phyloP scores from a whole-genome alignment of 2,113 vertebrate genomes.

The Callipepla californica region DNA sequence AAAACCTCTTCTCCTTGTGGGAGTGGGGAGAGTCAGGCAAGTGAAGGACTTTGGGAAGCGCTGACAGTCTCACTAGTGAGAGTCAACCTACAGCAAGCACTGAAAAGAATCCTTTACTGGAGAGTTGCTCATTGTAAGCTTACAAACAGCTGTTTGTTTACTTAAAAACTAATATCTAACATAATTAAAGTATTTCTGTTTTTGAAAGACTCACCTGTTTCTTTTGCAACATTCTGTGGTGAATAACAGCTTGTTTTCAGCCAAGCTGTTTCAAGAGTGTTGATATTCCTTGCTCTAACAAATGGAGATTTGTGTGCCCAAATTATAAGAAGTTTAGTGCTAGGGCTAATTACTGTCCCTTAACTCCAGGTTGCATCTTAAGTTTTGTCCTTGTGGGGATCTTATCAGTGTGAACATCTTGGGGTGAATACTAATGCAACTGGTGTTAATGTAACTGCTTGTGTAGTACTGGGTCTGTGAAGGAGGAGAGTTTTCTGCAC shows the following conservation, averaged over 20 bases:
- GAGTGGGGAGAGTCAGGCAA: background rate
- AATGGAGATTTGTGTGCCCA: background rate
- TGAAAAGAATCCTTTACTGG: background rate
- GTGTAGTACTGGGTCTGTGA: background rate
- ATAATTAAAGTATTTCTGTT: background rate
- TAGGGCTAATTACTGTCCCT: background rate
- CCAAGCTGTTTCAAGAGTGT: background rate
- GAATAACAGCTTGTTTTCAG: background rate
- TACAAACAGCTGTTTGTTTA: background rate
- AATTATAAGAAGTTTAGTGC: constrained; percentile 7
- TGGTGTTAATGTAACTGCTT: background rate
- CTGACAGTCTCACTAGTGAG: background rate
- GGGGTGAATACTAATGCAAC: background rate
- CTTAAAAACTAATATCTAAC: background rate
- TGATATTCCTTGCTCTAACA: background rate
- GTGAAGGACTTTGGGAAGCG: background rate
- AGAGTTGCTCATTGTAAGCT: background rate
- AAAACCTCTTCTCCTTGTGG: fast-evolving
- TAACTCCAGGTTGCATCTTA: background rate
- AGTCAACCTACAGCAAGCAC: background rate
- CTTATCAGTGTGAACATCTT: background rate
- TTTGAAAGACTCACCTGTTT: background rate
- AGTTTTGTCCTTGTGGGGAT: constrained; percentile 12
- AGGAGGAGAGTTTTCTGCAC: background rate
- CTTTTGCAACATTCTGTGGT: background rate